Conservation (phyloP, 2,888 invertebrate genomes). For the Eilema depressum region DNA sequence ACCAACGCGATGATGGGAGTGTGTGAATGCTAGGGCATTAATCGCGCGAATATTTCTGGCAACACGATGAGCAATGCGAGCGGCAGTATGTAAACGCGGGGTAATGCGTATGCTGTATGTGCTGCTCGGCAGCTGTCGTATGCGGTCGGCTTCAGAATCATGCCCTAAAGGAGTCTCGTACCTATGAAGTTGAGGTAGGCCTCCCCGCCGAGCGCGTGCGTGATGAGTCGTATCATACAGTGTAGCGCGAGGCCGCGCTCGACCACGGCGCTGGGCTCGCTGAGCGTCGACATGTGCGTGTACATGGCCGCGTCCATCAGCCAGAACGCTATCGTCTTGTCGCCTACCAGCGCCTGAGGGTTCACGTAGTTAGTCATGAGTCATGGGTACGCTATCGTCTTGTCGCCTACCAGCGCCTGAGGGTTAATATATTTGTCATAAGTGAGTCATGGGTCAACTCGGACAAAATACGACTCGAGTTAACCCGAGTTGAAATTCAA, state of each 20-base stretch:
- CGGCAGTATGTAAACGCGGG: no score
- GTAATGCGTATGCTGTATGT: no score
- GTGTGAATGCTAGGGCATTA: no score
- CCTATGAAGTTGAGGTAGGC: constrained; percentile 99
- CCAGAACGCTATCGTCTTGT: constrained; percentile 99
- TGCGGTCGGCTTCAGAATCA: no score
- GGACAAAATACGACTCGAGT: no score
- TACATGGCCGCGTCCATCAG: constrained; percentile 99
- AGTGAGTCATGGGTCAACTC: no score
- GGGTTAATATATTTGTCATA: neutral
- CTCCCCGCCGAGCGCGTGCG: constrained; percentile 98
- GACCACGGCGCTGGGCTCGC: constrained; percentile 90
- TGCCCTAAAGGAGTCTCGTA: no score
- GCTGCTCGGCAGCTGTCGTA: no score
- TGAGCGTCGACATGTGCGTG: constrained; percentile 95
- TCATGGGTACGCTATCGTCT: constrained; percentile 99
- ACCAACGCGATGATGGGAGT: no score
- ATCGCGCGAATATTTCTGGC: no score
- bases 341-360: constrained; percentile 95
- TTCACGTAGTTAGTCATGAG: neutral
- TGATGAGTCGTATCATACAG: constrained; percentile 98
- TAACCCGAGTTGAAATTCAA: no score
- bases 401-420: constrained; percentile 97
- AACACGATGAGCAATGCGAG: no score
- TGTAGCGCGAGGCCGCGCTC: constrained; percentile 98